These are phyloP conservation scores for Apaloderma vittatum DNA, from an alignment of 2,113 vertebrate genomes.

Conservation along the genomic window DNA sequence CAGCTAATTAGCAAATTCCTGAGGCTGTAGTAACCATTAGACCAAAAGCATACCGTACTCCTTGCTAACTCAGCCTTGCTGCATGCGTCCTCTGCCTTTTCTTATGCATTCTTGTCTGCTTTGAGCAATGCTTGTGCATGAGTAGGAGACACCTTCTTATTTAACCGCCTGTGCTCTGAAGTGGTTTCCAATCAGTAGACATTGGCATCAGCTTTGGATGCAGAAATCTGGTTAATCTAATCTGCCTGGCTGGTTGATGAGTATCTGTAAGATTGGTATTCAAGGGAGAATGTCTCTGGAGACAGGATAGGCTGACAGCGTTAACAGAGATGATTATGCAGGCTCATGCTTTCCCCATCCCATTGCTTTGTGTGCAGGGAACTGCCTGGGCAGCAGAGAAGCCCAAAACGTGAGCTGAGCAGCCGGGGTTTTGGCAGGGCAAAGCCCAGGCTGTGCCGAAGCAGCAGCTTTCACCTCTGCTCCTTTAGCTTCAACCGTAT, in stretches of 20 bases:
- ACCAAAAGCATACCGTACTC: background rate
- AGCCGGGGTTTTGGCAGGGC: background rate
- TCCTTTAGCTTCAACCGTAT: accelerated
- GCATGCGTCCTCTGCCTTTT: background rate
- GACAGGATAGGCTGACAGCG: accelerated
- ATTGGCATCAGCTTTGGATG: background rate
- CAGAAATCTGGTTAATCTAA: background rate
- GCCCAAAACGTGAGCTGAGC: background rate
- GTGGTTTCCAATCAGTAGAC: background rate
- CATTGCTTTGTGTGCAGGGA: background rate
- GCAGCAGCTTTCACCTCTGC: background rate
- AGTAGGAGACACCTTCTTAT: background rate
- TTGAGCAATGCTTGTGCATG: background rate
- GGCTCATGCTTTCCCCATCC: background rate
- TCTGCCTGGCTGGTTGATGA: background rate
- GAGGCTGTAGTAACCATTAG: slow-evolving; percentile 21
- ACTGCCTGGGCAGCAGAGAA: background rate
- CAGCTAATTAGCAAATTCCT: slow-evolving; percentile 54
- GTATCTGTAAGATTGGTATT: background rate
- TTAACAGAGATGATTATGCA: accelerated
- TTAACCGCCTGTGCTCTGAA: background rate
- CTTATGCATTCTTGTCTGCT: background rate
- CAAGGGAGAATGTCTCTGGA: background rate
- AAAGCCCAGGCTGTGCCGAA: background rate
- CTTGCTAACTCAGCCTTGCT: background rate